Evolutionary conservation across 2,797 vertebrate species (phyloP).

Genomic region (Tangara arthus): DNA sequence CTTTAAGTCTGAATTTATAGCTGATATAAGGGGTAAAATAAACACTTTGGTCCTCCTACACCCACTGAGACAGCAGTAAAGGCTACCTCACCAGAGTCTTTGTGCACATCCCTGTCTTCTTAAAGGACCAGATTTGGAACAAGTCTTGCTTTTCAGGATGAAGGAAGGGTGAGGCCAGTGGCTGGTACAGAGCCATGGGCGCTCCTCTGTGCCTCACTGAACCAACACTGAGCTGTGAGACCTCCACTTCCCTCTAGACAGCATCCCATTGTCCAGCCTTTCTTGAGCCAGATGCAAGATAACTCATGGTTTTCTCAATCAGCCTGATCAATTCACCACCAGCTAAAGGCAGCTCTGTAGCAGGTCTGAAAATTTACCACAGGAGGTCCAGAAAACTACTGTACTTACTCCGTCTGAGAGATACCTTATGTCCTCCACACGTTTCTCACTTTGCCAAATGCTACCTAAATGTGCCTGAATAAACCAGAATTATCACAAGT

Average conservation of each 20-base stretch:
- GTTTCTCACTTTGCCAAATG: not conserved
- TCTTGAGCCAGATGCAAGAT: not conserved
- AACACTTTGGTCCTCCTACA: not conserved
- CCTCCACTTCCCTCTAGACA: not conserved
- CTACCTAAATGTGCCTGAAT: not conserved
- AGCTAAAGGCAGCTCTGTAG: not conserved
- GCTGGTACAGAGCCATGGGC: not conserved
- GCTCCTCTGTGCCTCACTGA: not conserved
- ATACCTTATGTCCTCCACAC: not conserved
- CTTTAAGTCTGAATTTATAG: not conserved
- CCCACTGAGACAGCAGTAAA: not conserved
- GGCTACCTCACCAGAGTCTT: not conserved
- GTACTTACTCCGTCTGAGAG: not conserved
- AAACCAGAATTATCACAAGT: not conserved
- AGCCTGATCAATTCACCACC: not conserved
- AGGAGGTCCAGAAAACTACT: not conserved
- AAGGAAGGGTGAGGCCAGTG: not conserved
- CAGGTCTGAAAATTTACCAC: not conserved
- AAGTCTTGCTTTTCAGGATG: not conserved
- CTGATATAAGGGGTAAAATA: not conserved
- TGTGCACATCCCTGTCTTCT: not conserved
- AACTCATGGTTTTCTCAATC: not conserved
- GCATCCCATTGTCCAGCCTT: not conserved
- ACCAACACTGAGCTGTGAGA: fast-evolving
- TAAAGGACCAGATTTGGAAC: not conserved